Evolutionary conservation across 2,113 vertebrate species (phyloP).

Genomic region (Tetrao urogallus): DNA sequence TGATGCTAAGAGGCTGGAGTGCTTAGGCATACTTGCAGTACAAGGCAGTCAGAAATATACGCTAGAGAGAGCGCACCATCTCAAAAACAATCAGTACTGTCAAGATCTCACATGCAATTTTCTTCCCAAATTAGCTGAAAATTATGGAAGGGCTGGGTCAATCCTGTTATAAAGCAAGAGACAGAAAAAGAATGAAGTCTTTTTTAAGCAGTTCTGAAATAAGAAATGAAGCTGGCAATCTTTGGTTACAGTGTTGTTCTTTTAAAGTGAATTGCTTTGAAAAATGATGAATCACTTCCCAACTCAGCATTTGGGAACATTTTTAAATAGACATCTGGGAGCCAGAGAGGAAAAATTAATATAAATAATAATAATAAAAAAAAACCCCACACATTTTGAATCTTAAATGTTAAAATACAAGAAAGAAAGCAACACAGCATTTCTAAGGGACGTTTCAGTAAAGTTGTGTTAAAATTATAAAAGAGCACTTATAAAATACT

Average conservation of each 20-base stretch:
- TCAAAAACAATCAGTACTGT: background rate
- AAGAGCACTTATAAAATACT: slow-evolving; percentile 21
- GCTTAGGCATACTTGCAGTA: background rate
- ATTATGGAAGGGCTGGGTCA: background rate
- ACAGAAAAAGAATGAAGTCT: slow-evolving; percentile 31
- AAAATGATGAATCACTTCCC: slow-evolving; percentile 61
- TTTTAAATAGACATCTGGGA: slow-evolving; percentile 62
- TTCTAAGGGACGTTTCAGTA: slow-evolving; percentile 24
- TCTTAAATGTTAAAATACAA: background rate
- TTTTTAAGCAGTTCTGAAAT: slow-evolving; percentile 1
- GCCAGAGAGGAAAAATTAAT: slow-evolving; percentile 51
- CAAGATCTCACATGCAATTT: background rate
- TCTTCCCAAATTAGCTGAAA: background rate
- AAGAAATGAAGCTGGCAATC: background rate
- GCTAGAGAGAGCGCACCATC: background rate
- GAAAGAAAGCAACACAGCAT: background rate
- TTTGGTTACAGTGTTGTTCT: slow-evolving; percentile 14
- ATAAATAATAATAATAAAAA: slow-evolving; percentile 41
- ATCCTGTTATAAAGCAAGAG: background rate
- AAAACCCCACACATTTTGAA: background rate
- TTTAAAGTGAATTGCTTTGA: slow-evolving; percentile 38
- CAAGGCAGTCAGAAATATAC: background rate
- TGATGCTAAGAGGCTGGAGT: background rate
- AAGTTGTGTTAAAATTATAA: slow-evolving; percentile 8
- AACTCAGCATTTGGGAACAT: background rate